Base-by-base conservation (phyloP, 2,888 invertebrate species). In the Iphiclides podalirius region DNA sequence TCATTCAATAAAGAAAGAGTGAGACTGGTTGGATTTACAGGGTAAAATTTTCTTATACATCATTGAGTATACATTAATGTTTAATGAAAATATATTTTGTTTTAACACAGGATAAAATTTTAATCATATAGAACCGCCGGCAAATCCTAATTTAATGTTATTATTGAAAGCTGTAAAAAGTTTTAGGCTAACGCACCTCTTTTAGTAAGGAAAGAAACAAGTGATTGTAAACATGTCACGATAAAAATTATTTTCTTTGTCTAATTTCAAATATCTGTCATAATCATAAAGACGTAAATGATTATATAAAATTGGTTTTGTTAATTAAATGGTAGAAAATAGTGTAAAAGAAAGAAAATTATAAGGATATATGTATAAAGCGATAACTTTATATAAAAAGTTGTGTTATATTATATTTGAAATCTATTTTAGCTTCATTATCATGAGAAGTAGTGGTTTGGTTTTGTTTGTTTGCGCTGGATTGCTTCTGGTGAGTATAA, bases 381-480 rank as follows among this genome's bases (percentile, higher is more conserved):
- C 31, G n/a, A 34, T 34, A 26, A 49, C 39, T 43, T 11, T 38
- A 39, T 34, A 39, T 35, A 44, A 34, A 33, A 28, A n/a, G 39
- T 44, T 44, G 8, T 31, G 31, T 31, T 4, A 31, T 9, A 28
- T 9, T 31, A 31, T 39, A 31, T n/a, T 44, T 40, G 17, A 40
- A 51, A 41, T 37, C 36, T 40, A 47, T 14, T 33, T 37, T n/a
- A 43, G 42, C 20, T 15, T 31, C 43, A 49, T 52, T 50, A 64
- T 43, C 47, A 86, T 85, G 86, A 77, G 67, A 67, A 79, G 66
- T 55, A 80, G 79, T 59, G 77, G 74, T 43, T 60, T 85, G 52
- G 64, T 85, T 52, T 69, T 86, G 48, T 82, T 84, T 52, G 68
- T 74, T 13, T 86, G 86, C 61, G 77, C 83, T 36, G 84, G 86